Percentiles rank a stretch among this genome's conserved stretches.
Evolutionary conservation across 2,797 vertebrate species (phyloP).

Genomic region (Vireo griseus): DNA sequence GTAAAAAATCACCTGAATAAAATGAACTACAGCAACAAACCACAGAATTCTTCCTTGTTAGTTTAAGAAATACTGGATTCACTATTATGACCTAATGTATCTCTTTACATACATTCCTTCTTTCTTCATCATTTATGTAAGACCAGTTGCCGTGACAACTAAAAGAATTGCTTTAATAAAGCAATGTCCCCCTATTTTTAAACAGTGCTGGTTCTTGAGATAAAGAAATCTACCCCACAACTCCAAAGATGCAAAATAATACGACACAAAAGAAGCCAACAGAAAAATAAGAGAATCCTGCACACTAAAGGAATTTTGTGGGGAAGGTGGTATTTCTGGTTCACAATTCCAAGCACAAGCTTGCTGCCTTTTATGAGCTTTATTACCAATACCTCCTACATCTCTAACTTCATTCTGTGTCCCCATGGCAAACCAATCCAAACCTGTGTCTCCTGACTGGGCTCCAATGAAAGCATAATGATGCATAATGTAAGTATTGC

Average conservation of each 20-base stretch:
- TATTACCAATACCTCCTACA: not conserved
- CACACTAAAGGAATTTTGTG: not conserved
- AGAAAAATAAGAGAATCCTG: not conserved
- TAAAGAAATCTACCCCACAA: not conserved
- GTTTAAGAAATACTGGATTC: not conserved
- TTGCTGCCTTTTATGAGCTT: not conserved
- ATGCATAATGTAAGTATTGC: not conserved
- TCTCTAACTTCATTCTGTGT: not conserved
- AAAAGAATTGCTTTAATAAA: conserved; percentile 39
- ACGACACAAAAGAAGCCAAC: not conserved
- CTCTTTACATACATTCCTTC: not conserved
- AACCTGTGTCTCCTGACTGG: not conserved
- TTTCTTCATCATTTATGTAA: not conserved
- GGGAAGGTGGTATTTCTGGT: not conserved
- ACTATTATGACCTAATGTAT: not conserved
- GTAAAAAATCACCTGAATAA: not conserved
- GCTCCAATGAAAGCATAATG: not conserved
- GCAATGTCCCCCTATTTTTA: not conserved
- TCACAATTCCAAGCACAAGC: not conserved
- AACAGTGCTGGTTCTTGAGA: not conserved
- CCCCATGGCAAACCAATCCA: not conserved
- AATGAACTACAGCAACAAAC: not conserved
- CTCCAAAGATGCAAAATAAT: not conserved
- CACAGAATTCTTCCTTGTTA: not conserved
- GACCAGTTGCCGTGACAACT: not conserved